These are phyloP conservation scores for Cerastoderma edule DNA, from an alignment of 2,888 invertebrate genomes.

Conservation along the genomic window DNA sequence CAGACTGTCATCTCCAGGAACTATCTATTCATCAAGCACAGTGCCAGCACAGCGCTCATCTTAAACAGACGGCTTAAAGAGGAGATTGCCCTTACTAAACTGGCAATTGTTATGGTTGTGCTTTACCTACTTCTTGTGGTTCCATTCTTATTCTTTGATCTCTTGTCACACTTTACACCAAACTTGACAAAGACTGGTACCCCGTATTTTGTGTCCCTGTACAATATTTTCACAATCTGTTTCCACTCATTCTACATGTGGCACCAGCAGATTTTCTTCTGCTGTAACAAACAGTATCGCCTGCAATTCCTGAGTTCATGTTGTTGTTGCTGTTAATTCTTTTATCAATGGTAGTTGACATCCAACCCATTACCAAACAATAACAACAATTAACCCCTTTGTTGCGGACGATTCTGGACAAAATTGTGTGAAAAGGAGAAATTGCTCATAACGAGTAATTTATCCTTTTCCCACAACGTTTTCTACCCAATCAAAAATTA, in stretches of 20 bases:
- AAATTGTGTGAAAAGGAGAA: too few relatives aligned
- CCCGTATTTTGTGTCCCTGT: slow-evolving; percentile 67
- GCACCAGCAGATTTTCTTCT: slow-evolving; percentile 80
- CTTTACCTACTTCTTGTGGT: slow-evolving; percentile 77
- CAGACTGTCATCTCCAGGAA: slow-evolving; percentile 69
- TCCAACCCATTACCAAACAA: too few relatives aligned
- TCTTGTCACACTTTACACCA: slow-evolving; percentile 67
- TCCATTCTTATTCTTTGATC: slow-evolving; percentile 75
- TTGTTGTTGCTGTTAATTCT: slow-evolving; percentile 77
- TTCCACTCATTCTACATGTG: slow-evolving; percentile 79
- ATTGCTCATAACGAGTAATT: too few relatives aligned
- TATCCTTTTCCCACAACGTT: too few relatives aligned
- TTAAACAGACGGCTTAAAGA: slow-evolving; percentile 75
- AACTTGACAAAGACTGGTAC: slow-evolving; percentile 63
- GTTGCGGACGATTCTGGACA: too few relatives aligned
- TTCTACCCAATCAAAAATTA: too few relatives aligned
- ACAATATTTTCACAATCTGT: slow-evolving; percentile 76
- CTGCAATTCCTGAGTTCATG: slow-evolving; percentile 75
- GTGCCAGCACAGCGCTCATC: slow-evolving; percentile 70
- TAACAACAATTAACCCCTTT: too few relatives aligned
- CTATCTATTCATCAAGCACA: slow-evolving; percentile 71
- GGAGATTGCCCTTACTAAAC: slow-evolving; percentile 74
- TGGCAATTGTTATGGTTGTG: slow-evolving; percentile 75
- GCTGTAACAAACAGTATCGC: slow-evolving; percentile 79
- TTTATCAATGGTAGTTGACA: neutral